A percentile compares a stretch with the other conserved stretches of the same genome.
phyloP scores from a whole-genome alignment of 1,140 invertebrate genomes.

The Penaeus vannamei region DNA sequence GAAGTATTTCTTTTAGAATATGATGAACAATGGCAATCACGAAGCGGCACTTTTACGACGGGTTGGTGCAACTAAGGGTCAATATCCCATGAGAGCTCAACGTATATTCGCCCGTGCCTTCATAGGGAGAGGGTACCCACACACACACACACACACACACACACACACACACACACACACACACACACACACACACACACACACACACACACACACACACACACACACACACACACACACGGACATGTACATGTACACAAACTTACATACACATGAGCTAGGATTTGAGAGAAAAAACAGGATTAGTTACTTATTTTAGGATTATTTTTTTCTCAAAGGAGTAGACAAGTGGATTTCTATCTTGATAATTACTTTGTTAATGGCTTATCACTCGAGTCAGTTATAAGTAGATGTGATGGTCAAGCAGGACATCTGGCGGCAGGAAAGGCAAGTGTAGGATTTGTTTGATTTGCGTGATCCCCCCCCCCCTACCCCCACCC shows the following conservation, averaged over 20 bases:
- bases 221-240: conserved; percentile 16
- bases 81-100: neutral
- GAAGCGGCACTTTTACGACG: conserved; percentile 45
- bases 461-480: conserved; percentile 39
- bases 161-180: too few relatives aligned
- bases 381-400: conserved; percentile 52
- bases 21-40: conserved; percentile 45
- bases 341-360: neutral
- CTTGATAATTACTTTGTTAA: neutral
- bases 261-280: conserved; percentile 22
- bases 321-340: too few relatives aligned
- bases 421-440: conserved; percentile 16
- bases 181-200: too few relatives aligned
- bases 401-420: conserved; percentile 54
- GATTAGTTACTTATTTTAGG: too few relatives aligned
- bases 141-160: too few relatives aligned
- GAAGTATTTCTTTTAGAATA: conserved; percentile 41
- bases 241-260: conserved; percentile 51
- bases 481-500: neutral
- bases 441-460: conserved; percentile 51
- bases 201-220: too few relatives aligned
- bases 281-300: too few relatives aligned
- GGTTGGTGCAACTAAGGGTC: too few relatives aligned
- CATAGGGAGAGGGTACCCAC: conserved; percentile 89
- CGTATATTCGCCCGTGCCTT: neutral